A percentile compares a stretch with the other conserved stretches of the same genome.
Conservation (phyloP, 1,140 invertebrate species). For the Frieseomelitta varia region DNA sequence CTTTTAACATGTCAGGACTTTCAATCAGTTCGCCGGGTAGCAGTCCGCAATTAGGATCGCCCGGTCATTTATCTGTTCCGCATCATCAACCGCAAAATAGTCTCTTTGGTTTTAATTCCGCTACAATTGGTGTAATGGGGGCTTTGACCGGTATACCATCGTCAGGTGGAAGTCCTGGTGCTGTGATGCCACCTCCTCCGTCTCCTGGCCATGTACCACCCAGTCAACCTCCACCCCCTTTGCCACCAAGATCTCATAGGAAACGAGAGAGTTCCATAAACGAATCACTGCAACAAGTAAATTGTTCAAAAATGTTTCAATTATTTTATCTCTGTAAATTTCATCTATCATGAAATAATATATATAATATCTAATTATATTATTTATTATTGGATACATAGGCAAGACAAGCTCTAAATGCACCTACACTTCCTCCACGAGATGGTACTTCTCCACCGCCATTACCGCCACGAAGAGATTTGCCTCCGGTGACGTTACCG, state of each 20-base stretch:
- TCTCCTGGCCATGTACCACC: slow-evolving; percentile 80
- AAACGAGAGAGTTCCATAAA: slow-evolving; percentile 84
- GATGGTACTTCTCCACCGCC: slow-evolving; percentile 85
- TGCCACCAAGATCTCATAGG: slow-evolving; percentile 83
- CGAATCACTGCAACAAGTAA: slow-evolving; percentile 84
- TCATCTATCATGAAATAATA: not conserved
- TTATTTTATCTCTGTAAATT: not conserved
- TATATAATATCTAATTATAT: not conserved
- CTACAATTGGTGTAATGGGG: slow-evolving; percentile 73
- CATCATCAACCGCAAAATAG: slow-evolving; percentile 79
- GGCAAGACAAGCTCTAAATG: slow-evolving; percentile 84
- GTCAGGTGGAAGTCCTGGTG: slow-evolving; percentile 80
- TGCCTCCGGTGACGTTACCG: slow-evolving; percentile 77
- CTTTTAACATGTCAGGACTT: slow-evolving; percentile 75
- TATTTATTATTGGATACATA: slow-evolving; percentile 56
- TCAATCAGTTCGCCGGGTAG: slow-evolving; percentile 77
- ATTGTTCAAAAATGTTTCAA: not conserved
- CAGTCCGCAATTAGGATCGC: slow-evolving; percentile 78
- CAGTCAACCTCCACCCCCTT: slow-evolving; percentile 82
- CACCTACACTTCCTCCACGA: slow-evolving; percentile 84
- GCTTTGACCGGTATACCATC: slow-evolving; percentile 70
- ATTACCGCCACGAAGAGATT: slow-evolving; percentile 84
- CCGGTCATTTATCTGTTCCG: slow-evolving; percentile 70
- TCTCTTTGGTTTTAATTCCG: slow-evolving; percentile 79
- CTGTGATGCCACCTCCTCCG: slow-evolving; percentile 78